phyloP scores from a whole-genome alignment of 37 sponge, comb jelly and placozoan genomes.

The Diacarnus erythraeanus region DNA sequence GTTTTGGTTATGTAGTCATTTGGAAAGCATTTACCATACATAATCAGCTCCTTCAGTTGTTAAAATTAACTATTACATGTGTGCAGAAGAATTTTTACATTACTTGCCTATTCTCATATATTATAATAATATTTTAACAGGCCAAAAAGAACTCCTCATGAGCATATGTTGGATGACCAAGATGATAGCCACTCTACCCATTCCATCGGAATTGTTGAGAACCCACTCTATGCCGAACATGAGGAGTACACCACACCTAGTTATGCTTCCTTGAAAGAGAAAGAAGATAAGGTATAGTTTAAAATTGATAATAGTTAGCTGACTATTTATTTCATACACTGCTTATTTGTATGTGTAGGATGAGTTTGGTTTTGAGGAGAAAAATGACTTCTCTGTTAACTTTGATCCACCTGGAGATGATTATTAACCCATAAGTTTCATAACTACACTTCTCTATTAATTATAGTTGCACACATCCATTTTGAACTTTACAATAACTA shows the following conservation, averaged over 20 bases:
- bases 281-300: not conserved
- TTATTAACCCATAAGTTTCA: too few species aligned
- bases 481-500: too few species aligned
- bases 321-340: not conserved
- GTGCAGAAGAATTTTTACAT: too few species aligned
- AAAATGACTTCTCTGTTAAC: not conserved
- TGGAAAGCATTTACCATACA: too few species aligned
- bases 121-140: too few species aligned
- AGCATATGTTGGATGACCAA: conserved; percentile 3
- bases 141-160: not conserved
- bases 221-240: conserved; percentile 22
- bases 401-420: conserved; percentile 13
- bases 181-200: conserved; percentile 2
- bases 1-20: not conserved
- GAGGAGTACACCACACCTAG: not conserved
- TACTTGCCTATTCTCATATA: too few species aligned
- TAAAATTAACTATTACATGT: too few species aligned
- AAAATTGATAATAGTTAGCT: not conserved
- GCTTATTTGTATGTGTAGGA: not conserved
- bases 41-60: too few species aligned
- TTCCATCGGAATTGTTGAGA: conserved; percentile 25
- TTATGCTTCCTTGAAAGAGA: not conserved
- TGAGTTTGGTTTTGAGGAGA: too few species aligned
- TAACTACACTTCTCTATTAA: too few species aligned
- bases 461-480: too few species aligned